Evolutionary conservation across 2,888 invertebrate genomes (phyloP), one percentile per base, ranked within the genome.

Genomic region (Melanotus villosus): DNA sequence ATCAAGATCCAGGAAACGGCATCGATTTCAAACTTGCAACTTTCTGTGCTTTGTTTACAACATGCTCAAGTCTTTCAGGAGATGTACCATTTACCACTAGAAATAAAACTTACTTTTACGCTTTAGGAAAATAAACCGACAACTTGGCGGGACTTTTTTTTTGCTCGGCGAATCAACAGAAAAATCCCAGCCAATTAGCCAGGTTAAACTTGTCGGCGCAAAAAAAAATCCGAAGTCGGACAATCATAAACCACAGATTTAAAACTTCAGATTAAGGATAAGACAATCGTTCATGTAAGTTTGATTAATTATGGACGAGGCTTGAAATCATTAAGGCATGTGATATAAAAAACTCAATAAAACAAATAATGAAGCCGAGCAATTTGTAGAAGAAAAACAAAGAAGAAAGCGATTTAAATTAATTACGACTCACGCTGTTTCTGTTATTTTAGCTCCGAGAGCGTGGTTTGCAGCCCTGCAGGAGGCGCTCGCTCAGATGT

Each of bases 381-480:
- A 70, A 70, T 70, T 70, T 66, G 69, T 65, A 65, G 7, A 50
- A 47, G 45, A 57, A 47, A 45, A 69, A 65, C 38, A 69, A 77
- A 75, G 52, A 74, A 76, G 73, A 76, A 77, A 75, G 75, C 78
- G 76, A 81, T 82, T 81, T 80, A 81, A 82, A 82, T 81, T 82
- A 82, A 81, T 82, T 81, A 81, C 77, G 77, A 70, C 79, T 80
- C 82, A 80, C 77, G 82, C 82, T 82, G 82, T 78, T 82, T 80
- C 80, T 80, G 81, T 81, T 82, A 82, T 82, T 82, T 81, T 79
- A 80, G 80, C 78, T 79, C 79, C 77, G 78, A 79, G 80, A 78
- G 76, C 78, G 76, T 76, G 79, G 80, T 78, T 78, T 77, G 75
- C 73, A 69, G 67, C 79, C 60, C 81, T 58, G 76, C 77, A 76